Conservation (phyloP, 2,113 vertebrate species). For the Benitochromis conjunctus region DNA sequence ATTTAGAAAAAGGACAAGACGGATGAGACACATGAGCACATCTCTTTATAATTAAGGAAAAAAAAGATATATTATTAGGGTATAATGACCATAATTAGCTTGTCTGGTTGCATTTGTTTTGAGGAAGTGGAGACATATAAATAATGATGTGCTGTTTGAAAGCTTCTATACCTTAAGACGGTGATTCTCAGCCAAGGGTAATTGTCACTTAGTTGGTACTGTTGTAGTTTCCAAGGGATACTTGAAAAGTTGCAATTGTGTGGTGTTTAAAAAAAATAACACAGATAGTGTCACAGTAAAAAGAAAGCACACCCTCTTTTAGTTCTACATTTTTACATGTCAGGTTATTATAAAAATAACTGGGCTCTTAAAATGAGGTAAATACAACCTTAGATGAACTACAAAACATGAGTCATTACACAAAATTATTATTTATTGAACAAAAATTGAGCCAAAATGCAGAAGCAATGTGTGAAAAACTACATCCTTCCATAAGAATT, state of each 20-base stretch:
- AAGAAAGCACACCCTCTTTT: background rate
- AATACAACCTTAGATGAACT: background rate
- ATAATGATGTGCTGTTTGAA: background rate
- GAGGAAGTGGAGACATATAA: background rate
- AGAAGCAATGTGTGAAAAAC: background rate
- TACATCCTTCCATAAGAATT: background rate
- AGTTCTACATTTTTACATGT: background rate
- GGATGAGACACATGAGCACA: background rate
- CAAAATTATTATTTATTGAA: background rate
- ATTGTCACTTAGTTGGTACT: background rate
- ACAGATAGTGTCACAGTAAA: background rate
- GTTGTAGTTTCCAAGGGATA: background rate
- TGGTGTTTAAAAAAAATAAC: background rate
- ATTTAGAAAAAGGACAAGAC: background rate
- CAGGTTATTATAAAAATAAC: background rate
- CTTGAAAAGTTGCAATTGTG: background rate
- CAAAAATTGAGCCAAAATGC: background rate
- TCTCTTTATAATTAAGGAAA: background rate
- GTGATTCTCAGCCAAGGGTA: background rate
- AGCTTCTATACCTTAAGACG: background rate
- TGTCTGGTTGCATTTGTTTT: background rate
- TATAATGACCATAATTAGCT: background rate
- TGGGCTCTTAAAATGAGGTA: background rate
- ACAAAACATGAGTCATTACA: background rate
- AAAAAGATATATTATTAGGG: background rate